A percentile compares a stretch with the other conserved stretches of the same genome.
These are phyloP conservation scores for Chionis minor DNA, from an alignment of 2,113 vertebrate species.

Conservation along the genomic window DNA sequence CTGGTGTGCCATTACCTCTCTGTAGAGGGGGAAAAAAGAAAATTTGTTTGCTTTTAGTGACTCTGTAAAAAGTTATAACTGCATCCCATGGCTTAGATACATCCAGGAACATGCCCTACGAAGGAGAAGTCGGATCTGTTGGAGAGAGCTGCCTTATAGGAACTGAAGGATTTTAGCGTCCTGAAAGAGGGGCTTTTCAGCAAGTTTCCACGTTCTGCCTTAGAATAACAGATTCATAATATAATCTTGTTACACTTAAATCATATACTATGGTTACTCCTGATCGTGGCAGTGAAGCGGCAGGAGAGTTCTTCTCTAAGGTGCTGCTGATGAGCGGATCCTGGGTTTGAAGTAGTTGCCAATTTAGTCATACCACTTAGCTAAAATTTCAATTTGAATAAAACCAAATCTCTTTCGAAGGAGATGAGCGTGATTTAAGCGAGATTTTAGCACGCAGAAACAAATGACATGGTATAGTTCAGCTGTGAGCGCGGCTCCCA, in stretches of 20 bases:
- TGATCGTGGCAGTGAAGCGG: not conserved
- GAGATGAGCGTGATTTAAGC: not conserved
- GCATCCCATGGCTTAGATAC: not conserved
- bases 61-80: not conserved
- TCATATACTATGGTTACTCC: not conserved
- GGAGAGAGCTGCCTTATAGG: not conserved
- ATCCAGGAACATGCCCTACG: not conserved
- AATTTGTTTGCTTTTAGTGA: not conserved
- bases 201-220: not conserved
- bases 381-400: not conserved
- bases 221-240: not conserved
- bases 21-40: too few species aligned
- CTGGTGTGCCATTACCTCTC: not conserved
- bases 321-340: not conserved
- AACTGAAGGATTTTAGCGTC: not conserved
- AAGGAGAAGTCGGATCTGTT: not conserved
- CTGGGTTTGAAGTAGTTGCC: not conserved
- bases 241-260: not conserved
- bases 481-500: not conserved
- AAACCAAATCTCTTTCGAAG: not conserved
- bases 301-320: not conserved
- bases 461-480: accelerated
- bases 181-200: not conserved
- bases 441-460: not conserved
- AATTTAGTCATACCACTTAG: not conserved